These are phyloP conservation scores for Pelecanus crispus DNA, from an alignment of 2,113 vertebrate species.

Conservation along the genomic window DNA sequence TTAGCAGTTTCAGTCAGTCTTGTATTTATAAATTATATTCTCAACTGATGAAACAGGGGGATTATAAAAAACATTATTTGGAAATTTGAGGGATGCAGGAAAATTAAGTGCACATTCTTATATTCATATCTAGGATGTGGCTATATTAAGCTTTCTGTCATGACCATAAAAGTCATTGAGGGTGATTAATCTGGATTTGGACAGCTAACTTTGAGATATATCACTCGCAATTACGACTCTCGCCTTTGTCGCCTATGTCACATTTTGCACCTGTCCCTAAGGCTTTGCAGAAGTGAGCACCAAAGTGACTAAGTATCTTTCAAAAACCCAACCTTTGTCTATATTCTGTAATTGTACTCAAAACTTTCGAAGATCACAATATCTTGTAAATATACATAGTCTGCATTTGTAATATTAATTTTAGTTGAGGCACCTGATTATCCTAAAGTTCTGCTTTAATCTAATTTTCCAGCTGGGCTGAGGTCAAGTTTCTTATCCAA, in stretches of 20 bases:
- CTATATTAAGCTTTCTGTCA: neutral
- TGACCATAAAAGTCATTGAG: neutral
- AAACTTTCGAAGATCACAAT: neutral
- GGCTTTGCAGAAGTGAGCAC: neutral
- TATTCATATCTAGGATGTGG: neutral
- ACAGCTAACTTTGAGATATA: neutral
- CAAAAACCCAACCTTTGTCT: neutral
- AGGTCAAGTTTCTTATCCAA: neutral
- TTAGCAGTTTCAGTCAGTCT: neutral
- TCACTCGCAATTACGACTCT: neutral
- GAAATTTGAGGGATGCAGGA: neutral
- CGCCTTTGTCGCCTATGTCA: neutral
- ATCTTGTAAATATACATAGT: neutral
- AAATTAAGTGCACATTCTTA: neutral
- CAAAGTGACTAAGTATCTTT: neutral
- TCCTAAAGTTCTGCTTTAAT: neutral
- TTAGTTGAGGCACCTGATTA: neutral
- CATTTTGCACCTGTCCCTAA: neutral
- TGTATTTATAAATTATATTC: neutral
- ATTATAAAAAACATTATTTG: neutral
- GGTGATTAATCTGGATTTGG: neutral
- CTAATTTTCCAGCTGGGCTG: neutral
- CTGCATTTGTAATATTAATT: neutral
- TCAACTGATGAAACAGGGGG: neutral
- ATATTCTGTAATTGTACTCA: neutral